These are phyloP conservation scores for Actinopyga echinites DNA, from an alignment of 53 echinoderm and acorn worm genomes.

Conservation along the genomic window DNA sequence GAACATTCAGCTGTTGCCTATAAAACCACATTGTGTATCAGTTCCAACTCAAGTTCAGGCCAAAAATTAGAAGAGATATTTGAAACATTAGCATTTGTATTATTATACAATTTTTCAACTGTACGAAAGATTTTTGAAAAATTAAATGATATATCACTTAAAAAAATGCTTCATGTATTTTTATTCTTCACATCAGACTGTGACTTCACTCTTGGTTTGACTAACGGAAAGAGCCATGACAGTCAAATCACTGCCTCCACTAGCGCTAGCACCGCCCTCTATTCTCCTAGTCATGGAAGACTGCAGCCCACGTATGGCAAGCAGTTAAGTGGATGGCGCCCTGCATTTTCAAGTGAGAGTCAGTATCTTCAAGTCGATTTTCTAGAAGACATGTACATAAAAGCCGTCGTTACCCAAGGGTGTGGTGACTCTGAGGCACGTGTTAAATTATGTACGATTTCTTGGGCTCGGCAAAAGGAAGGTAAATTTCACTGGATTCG, in stretches of 20 bases:
- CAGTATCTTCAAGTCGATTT: slow-evolving; percentile 44
- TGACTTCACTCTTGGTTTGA: slow-evolving; percentile 75
- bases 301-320: slow-evolving; percentile 71
- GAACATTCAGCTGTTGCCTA: too few species aligned
- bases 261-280: slow-evolving; percentile 53
- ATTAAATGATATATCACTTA: too few species aligned
- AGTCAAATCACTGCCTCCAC: slow-evolving; percentile 79
- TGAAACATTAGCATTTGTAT: too few species aligned
- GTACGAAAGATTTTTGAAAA: too few species aligned
- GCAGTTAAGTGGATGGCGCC: slow-evolving; percentile 77
- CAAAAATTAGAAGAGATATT: too few species aligned
- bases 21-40: too few species aligned
- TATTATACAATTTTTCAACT: too few species aligned
- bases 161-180: neutral
- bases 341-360: slow-evolving; percentile 31
- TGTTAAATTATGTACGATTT: slow-evolving; percentile 20
- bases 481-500: slow-evolving; percentile 33
- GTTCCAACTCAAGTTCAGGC: too few species aligned
- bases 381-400: slow-evolving; percentile 41
- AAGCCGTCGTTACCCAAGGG: slow-evolving; percentile 71
- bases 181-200: slow-evolving; percentile 57
- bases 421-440: slow-evolving; percentile 54
- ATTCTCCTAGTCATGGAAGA: slow-evolving; percentile 67
- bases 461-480: slow-evolving; percentile 33
- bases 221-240: slow-evolving; percentile 76